Base-by-base conservation (phyloP, 2,888 invertebrate species). In the Zonitis immaculata region DNA sequence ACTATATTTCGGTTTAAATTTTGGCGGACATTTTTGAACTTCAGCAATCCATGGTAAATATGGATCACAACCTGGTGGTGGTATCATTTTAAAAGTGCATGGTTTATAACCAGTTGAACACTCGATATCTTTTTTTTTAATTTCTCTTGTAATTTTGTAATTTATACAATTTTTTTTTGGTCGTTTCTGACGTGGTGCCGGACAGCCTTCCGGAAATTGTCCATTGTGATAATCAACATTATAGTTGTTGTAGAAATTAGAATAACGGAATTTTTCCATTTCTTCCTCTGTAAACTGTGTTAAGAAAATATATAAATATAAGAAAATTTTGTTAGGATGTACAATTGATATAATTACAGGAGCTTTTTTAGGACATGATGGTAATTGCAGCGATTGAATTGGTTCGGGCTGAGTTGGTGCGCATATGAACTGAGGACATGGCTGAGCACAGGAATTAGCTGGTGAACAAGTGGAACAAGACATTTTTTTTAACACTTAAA, bases 31-130 rank as follows among this genome's bases (percentile, higher is more conserved):
- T 7, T 71, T 70, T 56, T 70, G 68, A 11, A 75, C 62, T 51
- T 68, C 52, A 0, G 73, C 75, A 35, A 63, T 62, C 74, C 75
- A 75, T 11, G 70, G 64, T 2, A 71, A 73, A 49, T 69, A 67
- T 3, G 75, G 75, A 58, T 75, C 69, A 45, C 73, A 69, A 25
- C 63, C 63, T 4, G 64, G 50, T 11, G 74, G 73, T 1, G 73
- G 70, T 6, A 58, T 65, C 55, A 75, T 54, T 53, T 68, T 70
- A 72, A 75, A 73, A 9, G 60, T 51, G 55, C 74, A 74, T 1
- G 73, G 73, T 62, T 74, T 72, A 59, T 72, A 75, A 20, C 74
- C 75, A 11, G 73, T 73, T 3, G 74, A 73, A 59, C 75, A 75
- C 5, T 68, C 67, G 6, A 27, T 44, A 30, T 12, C 47, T 27